Evolutionary conservation across 2,888 invertebrate species (phyloP).

Genomic region (Antheraea assamensis): DNA sequence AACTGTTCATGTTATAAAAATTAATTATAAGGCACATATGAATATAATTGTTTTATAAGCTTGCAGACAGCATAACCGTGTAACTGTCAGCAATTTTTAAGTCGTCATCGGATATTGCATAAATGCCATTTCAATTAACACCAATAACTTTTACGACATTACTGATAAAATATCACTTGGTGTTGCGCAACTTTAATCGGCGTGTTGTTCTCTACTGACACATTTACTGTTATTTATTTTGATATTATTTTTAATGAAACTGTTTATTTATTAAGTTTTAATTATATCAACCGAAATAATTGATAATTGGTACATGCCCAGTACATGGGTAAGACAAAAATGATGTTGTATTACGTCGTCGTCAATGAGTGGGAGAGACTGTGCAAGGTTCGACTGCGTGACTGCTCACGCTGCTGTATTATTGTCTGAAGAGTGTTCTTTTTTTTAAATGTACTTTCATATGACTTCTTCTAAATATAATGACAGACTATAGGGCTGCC

Average conservation of each 20-base stretch:
- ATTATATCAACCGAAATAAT: slow-evolving; percentile 6
- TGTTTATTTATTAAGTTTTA: not conserved
- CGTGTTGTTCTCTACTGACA: not conserved
- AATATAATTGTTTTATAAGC: not conserved
- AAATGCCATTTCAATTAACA: slow-evolving; percentile 23
- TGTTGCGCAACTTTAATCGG: slow-evolving; percentile 12
- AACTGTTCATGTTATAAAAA: not conserved
- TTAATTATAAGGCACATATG: not conserved
- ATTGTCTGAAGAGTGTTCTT: too few relatives aligned
- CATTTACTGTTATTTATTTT: slow-evolving; percentile 7
- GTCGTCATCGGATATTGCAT: slow-evolving; percentile 16
- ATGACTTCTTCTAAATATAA: too few relatives aligned
- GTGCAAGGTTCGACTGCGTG: too few relatives aligned
- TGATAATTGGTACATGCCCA: not conserved
- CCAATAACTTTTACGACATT: slow-evolving; percentile 18
- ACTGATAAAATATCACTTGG: slow-evolving; percentile 13
- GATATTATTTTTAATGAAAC: not conserved
- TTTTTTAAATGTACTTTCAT: too few relatives aligned
- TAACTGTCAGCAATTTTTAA: slow-evolving; percentile 16
- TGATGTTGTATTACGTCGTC: not conserved
- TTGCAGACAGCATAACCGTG: slow-evolving; percentile 8
- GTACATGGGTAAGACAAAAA: not conserved
- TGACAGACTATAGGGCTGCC: too few relatives aligned
- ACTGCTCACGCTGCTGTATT: too few relatives aligned
- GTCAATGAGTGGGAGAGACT: too few relatives aligned